phyloP scores from a whole-genome alignment of 2,113 vertebrate species.

The Centropristis striata region DNA sequence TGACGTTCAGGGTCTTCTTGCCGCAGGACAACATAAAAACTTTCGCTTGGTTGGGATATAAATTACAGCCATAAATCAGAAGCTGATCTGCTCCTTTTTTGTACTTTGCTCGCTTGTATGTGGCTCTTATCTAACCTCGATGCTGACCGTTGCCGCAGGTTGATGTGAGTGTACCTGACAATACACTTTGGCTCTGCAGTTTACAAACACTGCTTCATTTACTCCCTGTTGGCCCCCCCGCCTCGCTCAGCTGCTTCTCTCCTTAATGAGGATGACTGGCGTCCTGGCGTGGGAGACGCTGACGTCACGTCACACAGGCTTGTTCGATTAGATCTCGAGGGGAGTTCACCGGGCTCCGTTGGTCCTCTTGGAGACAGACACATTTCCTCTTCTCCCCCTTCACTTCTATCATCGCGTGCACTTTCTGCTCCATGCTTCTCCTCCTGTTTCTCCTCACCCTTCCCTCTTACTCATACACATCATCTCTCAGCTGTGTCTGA shows the following conservation, averaged over 20 bases:
- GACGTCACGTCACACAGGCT: conserved; percentile 34
- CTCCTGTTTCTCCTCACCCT: background rate
- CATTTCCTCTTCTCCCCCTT: background rate
- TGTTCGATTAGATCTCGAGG: conserved; percentile 29
- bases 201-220: conserved; percentile 27
- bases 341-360: conserved; percentile 34
- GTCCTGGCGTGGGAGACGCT: conserved; percentile 16
- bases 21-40: background rate
- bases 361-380: background rate
- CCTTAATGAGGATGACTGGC: background rate
- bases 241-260: background rate
- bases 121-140: background rate
- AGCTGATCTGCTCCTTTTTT: background rate
- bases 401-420: background rate
- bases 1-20: background rate
- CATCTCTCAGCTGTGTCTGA: background rate
- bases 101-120: background rate
- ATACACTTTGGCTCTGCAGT: background rate
- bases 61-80: background rate
- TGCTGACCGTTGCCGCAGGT: conserved; percentile 4
- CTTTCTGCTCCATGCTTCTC: conserved; percentile 7
- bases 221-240: conserved; percentile 17
- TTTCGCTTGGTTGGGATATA: background rate
- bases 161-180: background rate
- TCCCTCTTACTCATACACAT: conserved; percentile 14